Evolutionary conservation across 2,113 vertebrate genomes (phyloP).

Genomic region (Cnemophilus loriae): DNA sequence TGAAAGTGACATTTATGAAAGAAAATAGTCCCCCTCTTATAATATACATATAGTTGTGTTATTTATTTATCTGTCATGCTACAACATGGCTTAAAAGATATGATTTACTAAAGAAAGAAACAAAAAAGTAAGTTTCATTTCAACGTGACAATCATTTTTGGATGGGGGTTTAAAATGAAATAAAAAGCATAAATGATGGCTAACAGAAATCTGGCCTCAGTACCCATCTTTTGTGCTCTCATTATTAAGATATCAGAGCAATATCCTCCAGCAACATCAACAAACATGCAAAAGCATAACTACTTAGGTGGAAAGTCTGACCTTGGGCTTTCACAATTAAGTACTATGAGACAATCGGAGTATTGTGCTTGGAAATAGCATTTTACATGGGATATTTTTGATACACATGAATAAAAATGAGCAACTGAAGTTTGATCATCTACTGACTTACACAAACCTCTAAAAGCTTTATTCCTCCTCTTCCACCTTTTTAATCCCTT

Average conservation of each 20-base stretch:
- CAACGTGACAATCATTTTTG: not conserved
- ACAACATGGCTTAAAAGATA: not conserved
- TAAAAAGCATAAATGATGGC: not conserved
- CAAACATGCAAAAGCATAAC: not conserved
- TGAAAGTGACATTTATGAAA: not conserved
- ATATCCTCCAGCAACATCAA: not conserved
- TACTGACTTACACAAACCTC: not conserved
- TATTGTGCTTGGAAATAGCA: slow-evolving; percentile 24
- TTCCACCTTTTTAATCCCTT: not conserved
- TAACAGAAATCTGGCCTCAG: not conserved
- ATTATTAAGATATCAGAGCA: not conserved
- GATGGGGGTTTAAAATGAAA: not conserved
- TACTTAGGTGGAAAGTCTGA: slow-evolving; percentile 14
- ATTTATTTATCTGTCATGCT: not conserved
- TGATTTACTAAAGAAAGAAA: not conserved
- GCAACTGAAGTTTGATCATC: not conserved
- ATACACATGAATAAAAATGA: not conserved
- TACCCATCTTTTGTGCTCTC: not conserved
- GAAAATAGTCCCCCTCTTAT: not conserved
- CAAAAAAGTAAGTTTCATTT: not conserved
- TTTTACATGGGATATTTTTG: not conserved
- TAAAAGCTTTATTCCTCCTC: not conserved
- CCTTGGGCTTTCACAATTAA: slow-evolving; percentile 21
- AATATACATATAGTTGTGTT: not conserved
- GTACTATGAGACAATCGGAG: not conserved